Percentiles rank a stretch among this genome's conserved stretches.
Conservation (phyloP, 2,113 vertebrate genomes). For the Myanophis thanlyinensis region DNA sequence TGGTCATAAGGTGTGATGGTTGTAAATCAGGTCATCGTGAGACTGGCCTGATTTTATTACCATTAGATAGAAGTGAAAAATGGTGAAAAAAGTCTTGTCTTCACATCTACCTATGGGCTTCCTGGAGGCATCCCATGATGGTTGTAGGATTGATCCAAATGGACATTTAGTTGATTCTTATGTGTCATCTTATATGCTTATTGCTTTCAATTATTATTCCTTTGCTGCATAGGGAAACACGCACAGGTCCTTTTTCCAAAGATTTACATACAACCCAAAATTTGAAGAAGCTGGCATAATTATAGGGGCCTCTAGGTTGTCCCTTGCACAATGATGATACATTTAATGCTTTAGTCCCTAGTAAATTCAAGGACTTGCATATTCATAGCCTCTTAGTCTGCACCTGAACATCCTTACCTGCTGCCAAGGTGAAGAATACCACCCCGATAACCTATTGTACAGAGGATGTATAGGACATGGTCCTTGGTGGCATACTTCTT, state of each 20-base stretch:
- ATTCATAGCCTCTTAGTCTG: not conserved
- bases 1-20: too few species aligned
- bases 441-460: slow-evolving; percentile 70
- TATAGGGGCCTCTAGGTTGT: not conserved
- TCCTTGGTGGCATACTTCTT: slow-evolving; percentile 80
- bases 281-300: not conserved
- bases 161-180: not conserved
- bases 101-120: not conserved
- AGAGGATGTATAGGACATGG: slow-evolving; percentile 68
- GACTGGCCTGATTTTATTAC: not conserved
- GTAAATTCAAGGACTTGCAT: not conserved
- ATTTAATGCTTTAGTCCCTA: not conserved
- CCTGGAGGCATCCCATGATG: not conserved
- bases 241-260: not conserved
- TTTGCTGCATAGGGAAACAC: not conserved
- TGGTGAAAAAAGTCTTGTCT: not conserved
- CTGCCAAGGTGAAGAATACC: slow-evolving; percentile 94
- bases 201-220: not conserved
- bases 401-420: slow-evolving; percentile 72
- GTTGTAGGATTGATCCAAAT: not conserved
- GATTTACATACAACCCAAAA: not conserved
- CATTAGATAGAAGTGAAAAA: not conserved
- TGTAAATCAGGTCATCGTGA: too few species aligned
- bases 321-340: not conserved
- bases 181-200: not conserved